These are phyloP conservation scores for Camponotus vicinus DNA, from an alignment of 1,140 invertebrate genomes.

Conservation along the genomic window DNA sequence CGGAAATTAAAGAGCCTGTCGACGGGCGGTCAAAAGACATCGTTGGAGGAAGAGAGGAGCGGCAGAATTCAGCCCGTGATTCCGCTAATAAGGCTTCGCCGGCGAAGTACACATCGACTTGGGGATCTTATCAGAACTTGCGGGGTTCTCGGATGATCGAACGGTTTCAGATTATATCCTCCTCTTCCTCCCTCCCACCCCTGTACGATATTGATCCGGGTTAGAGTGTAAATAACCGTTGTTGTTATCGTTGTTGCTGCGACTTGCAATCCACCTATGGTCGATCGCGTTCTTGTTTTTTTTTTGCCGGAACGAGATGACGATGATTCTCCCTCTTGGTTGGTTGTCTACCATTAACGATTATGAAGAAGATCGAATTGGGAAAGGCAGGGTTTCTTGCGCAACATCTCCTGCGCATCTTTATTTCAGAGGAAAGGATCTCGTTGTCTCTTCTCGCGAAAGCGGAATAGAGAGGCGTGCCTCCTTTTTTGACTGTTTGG, in stretches of 20 bases:
- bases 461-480: background rate
- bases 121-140: slow-evolving; percentile 48
- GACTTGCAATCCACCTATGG: background rate
- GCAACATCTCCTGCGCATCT: background rate
- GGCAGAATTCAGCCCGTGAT: slow-evolving; percentile 38
- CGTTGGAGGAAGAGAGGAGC: background rate
- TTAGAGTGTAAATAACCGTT: slow-evolving; percentile 50
- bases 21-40: slow-evolving; percentile 8
- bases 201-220: slow-evolving; percentile 16
- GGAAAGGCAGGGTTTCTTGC: background rate
- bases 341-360: slow-evolving; percentile 34
- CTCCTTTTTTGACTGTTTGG: slow-evolving; percentile 14
- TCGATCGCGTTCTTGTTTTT: slow-evolving; percentile 30
- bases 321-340: background rate
- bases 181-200: no score
- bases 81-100: slow-evolving; percentile 63
- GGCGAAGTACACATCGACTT: slow-evolving; percentile 45
- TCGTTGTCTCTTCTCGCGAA: background rate
- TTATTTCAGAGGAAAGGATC: background rate
- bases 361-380: background rate
- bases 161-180: slow-evolving; percentile 20
- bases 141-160: slow-evolving; percentile 47
- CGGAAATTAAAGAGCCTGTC: slow-evolving; percentile 50
- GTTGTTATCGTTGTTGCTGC: slow-evolving; percentile 14
- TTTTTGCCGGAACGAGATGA: background rate